Base-by-base conservation (phyloP, 2,888 invertebrate species). In the Heteropelma amictum region DNA sequence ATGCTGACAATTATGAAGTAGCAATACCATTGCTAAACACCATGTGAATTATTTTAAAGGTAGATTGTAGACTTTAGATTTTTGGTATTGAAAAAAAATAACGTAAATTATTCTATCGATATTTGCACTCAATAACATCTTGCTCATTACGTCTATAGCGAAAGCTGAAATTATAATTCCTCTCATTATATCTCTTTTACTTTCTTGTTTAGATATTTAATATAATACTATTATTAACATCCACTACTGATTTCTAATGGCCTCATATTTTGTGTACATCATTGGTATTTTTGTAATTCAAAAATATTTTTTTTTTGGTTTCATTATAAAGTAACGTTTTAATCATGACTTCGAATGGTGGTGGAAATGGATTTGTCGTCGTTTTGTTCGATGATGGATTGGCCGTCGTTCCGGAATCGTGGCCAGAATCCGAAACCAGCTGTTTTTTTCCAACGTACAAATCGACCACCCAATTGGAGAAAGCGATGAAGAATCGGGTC, bases 321-420 rank as follows among this genome's bases (percentile, higher is more conserved):
- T 58, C 40, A 58, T 58, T 58, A n/a, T n/a, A n/a, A n/a, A 58
- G 58, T 60, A 60, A 60, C 60, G 40, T 42, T 42, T 12, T 17
- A 40, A 42, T 60, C 60, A 60, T 60, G 60, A 60, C 40, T 28
- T 45, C 42, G 60, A 60, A 60, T 42, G 42, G 40, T 40, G 60
- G 33, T 42, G 42, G 60, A 47, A 28, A 45, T 26, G 12, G 42
- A 26, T 60, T 60, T 60, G 2, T 54, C 21, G 35, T 54, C 17
- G 38, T 54, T 54, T 38, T 54, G 35, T 54, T 54, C 10, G 54
- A 54, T 54, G 35, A 54, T 54, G 54, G 54, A 54, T 54, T 54
- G 38, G 54, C 54, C 4, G 38, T 54, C 54, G 38, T 54, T n/a
- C 54, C 54, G 54, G 35, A 54, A 38, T 54, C 54, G 21, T 54